Conservation (phyloP, 2,888 invertebrate genomes). For the Caenorhabditis sp. region DNA sequence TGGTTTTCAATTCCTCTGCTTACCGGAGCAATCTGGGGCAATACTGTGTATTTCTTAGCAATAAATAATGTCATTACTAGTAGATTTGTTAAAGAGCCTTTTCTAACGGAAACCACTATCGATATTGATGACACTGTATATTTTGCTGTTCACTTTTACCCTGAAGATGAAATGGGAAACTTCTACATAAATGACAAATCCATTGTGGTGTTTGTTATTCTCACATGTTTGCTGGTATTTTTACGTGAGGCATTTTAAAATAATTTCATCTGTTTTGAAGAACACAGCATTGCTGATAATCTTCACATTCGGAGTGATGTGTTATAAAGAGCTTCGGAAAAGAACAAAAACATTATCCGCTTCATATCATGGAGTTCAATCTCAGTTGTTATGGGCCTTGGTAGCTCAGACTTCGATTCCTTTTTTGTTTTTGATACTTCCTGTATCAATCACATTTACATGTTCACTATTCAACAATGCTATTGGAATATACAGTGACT, state of each 20-base stretch:
- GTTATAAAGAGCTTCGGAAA: slow-evolving; percentile 9
- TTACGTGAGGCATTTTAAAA: too few relatives aligned
- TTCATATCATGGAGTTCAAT: slow-evolving; percentile 17
- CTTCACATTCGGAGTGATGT: slow-evolving; percentile 10
- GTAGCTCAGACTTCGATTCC: slow-evolving; percentile 17
- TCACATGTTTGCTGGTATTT: too few relatives aligned
- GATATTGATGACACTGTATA: too few relatives aligned
- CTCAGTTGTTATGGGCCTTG: slow-evolving; percentile 20
- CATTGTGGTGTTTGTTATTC: too few relatives aligned
- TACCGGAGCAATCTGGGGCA: slow-evolving; percentile 3
- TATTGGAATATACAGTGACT: slow-evolving; percentile 3
- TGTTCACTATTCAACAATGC: background rate
- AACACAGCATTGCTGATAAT: background rate
- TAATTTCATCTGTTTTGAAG: too few relatives aligned
- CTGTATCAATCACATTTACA: slow-evolving; percentile 12
- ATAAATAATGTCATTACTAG: too few relatives aligned
- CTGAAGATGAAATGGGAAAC: too few relatives aligned
- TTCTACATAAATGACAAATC: too few relatives aligned
- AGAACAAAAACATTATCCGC: background rate
- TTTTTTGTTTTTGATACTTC: slow-evolving; percentile 16
- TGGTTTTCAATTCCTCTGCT: slow-evolving; percentile 11
- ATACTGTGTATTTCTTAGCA: too few relatives aligned
- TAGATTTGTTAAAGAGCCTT: too few relatives aligned
- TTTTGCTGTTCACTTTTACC: too few relatives aligned
- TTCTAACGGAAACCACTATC: too few relatives aligned